Evolutionary conservation across 2,797 vertebrate genomes (phyloP), one percentile per base, ranked within the genome.

Genomic region (Threskiornis aethiopicus): DNA sequence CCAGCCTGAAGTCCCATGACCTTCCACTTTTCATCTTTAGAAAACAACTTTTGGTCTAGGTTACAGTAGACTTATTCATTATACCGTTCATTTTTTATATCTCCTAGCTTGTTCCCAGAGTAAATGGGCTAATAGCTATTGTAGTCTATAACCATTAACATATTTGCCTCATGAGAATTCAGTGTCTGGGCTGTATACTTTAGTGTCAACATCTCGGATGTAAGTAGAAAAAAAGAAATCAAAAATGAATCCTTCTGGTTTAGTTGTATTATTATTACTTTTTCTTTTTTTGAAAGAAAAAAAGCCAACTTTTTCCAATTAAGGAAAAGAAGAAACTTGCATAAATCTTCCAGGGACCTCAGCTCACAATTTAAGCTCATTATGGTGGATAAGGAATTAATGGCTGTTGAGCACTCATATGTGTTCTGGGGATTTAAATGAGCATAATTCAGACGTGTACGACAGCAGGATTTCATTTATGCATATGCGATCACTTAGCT

Each of bases 71-170:
- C 83, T 84, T 90, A 67, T 76, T 64, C 58, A 70, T 65, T 59
- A 73, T 22, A 64, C 21, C 15, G 2, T 62, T 65, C 55, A 42
- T 84, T 91, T 94, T 91, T 82, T 72, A 20, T 37, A 54, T 75
- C 75, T 85, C 11, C 5, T 80, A 75, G 9, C 17, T 75, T 71
- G n/a, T 78, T 94, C 49, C 29, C 54, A 66, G 44, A 83, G 47
- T 54, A 92, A 97, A 95, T 71, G n/a, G 51, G 57, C 73, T 81
- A 95, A 95, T 75, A 78, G 17, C 61, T 72, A 47, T 85, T 80
- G 77, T 81, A 84, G 92, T 75, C 75, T 75, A 83, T 42, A 84
- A 55, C 35, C 47, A 91, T 93, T 87, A 92, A 67, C 69, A 44
- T 92, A 89, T 92, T 77, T 87, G 42, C 49, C 78, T 90, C 77